Conservation (phyloP, 2,888 invertebrate species). For the Callimorpha dominula region DNA sequence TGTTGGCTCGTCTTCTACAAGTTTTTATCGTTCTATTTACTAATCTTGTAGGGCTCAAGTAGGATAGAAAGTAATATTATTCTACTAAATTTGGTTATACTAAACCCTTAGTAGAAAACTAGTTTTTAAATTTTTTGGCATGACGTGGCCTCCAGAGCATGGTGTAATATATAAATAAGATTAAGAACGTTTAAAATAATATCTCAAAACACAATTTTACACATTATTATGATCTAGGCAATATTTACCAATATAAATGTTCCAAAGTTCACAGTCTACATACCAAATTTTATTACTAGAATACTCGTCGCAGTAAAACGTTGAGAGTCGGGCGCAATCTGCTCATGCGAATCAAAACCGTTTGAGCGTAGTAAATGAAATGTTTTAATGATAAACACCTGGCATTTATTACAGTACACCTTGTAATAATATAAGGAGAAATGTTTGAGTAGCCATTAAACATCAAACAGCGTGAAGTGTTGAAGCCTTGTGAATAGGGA, state of each 20-base stretch:
- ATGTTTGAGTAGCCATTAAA: constrained; percentile 9
- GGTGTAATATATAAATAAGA: too few species aligned
- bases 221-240: background rate
- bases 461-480: background rate
- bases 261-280: constrained; percentile 40
- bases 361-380: constrained; percentile 47
- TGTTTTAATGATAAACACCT: constrained; percentile 55
- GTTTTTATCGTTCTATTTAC: too few species aligned
- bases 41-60: too few species aligned
- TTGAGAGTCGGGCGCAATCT: constrained; percentile 41
- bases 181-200: too few species aligned
- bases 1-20: too few species aligned
- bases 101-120: too few species aligned
- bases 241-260: background rate
- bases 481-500: background rate
- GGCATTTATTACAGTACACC: constrained; percentile 25
- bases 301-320: constrained; percentile 52
- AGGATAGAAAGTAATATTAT: too few species aligned
- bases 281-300: constrained; percentile 39
- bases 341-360: constrained; percentile 48
- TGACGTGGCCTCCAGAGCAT: too few species aligned
- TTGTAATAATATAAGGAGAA: constrained; percentile 15
- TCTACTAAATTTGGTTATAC: too few species aligned
- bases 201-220: too few species aligned
- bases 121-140: too few species aligned